Percentiles rank a stretch among this genome's conserved stretches.
Evolutionary conservation across 2,888 invertebrate species (phyloP).

Genomic region (Eristalis tenax): DNA sequence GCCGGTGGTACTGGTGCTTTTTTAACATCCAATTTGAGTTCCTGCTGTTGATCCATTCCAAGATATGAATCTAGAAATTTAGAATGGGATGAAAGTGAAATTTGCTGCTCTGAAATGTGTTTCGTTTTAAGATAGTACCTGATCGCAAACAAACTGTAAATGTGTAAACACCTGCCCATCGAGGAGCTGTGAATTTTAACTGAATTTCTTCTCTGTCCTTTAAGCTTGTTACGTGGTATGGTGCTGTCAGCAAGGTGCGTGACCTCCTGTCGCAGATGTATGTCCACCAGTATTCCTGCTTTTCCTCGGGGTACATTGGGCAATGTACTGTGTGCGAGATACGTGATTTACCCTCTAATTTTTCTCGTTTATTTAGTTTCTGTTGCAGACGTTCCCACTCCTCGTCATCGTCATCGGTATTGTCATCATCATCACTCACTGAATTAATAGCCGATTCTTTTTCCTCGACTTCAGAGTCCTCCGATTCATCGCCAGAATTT

Average conservation of each 20-base stretch:
- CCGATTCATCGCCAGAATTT: slow-evolving; percentile 81
- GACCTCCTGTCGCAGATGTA: slow-evolving; percentile 98
- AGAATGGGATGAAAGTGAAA: background rate
- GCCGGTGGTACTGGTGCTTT: slow-evolving; percentile 95
- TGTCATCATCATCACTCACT: slow-evolving; percentile 84
- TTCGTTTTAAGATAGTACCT: no score
- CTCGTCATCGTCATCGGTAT: slow-evolving; percentile 89
- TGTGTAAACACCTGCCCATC: slow-evolving; percentile 95
- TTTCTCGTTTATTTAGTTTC: slow-evolving; percentile 92
- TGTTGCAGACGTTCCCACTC: slow-evolving; percentile 96
- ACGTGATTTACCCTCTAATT: slow-evolving; percentile 96
- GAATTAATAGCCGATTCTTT: slow-evolving; percentile 80
- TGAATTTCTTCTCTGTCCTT: slow-evolving; percentile 95
- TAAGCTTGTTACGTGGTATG: slow-evolving; percentile 96
- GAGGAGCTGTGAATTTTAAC: slow-evolving; percentile 97
- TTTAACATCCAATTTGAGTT: slow-evolving; percentile 98
- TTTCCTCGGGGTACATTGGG: slow-evolving; percentile 96
- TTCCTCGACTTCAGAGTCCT: slow-evolving; percentile 83
- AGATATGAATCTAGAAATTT: slow-evolving; percentile 91
- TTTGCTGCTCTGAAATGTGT: background rate
- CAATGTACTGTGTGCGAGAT: slow-evolving; percentile 98
- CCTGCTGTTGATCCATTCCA: slow-evolving; percentile 97
- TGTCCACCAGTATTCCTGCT: slow-evolving; percentile 99
- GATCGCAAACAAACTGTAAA: slow-evolving; percentile 96
- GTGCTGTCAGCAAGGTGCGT: slow-evolving; percentile 93